Base-by-base conservation (phyloP, 2,888 invertebrate species). In the Adineta ricciae region DNA sequence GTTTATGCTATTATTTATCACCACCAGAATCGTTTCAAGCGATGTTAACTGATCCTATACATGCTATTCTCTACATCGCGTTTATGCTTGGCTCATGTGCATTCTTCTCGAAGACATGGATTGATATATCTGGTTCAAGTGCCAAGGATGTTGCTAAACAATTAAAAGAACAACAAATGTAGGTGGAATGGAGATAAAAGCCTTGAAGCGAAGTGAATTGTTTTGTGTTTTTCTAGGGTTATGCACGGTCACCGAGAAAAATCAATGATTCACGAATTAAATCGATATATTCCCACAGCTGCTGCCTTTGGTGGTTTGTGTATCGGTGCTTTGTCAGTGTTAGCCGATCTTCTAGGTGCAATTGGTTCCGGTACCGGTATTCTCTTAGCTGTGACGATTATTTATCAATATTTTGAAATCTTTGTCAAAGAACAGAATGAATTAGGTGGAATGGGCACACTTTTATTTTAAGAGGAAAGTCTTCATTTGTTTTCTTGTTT, bases 31-130 rank as follows among this genome's bases (percentile, higher is more conserved):
- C 96, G 86, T 94, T 99, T 19, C 93, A 95, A 0, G 97, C 97
- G 90, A 96, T 99, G 87, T 92, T 95, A 0, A 95, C 96, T 88
- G 99, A 99, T 92, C 99, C 99, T 0, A 92, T 99, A 72, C 99
- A 99, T 90, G 97, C 98, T 1, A 90, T 97, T 73, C 93, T 98
- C 73, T 99, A 99, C 92, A 97, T 99, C 88, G 91, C 96, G 88
- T 99, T 99, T 92, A 99, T 99, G 99, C 92, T 99, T 88, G 98
- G 98, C 86, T 98, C 97, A 0, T 99, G 99, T 91, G 99, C 99
- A 3, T 99, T 99, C 94, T 99, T 99, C 94, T 97, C 97, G 46
- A 99, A 99, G 92, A 98, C 98, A 50, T 99, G 99, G 99, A 99
- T 99, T 90, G 99, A 99, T 91, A 98, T 99, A 64, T 97, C 97